phyloP scores from a whole-genome alignment of 2,888 invertebrate species.

The Electrophaes corylata region DNA sequence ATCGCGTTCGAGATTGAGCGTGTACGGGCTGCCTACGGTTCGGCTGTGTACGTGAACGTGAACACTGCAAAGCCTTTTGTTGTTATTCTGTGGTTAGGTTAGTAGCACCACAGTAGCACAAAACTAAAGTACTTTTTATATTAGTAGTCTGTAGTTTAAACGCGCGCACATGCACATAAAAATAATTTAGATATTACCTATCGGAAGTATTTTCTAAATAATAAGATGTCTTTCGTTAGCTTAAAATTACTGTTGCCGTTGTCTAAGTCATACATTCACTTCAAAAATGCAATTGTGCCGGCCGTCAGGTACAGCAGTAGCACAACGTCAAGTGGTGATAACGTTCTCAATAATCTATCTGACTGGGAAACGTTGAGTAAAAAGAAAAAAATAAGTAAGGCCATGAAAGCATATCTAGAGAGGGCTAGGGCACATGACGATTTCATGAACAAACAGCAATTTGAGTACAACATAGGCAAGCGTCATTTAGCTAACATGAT shows the following conservation, averaged over 20 bases:
- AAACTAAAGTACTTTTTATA: no score
- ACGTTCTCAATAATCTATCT: slow-evolving; percentile 59
- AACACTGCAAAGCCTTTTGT: no score
- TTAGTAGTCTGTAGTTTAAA: no score
- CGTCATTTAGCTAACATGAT: slow-evolving; percentile 99
- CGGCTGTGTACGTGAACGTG: no score
- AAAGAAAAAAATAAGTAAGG: slow-evolving; percentile 90
- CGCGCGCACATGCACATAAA: no score
- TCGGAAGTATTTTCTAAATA: not conserved
- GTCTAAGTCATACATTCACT: slow-evolving; percentile 45
- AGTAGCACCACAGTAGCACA: no score
- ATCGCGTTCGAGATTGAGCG: no score
- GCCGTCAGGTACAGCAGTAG: slow-evolving; percentile 55
- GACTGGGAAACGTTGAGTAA: slow-evolving; percentile 75
- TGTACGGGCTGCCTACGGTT: no score
- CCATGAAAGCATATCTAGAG: slow-evolving; percentile 95
- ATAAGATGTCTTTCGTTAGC: slow-evolving; percentile 57
- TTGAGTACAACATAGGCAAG: slow-evolving; percentile 95
- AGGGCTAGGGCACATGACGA: slow-evolving; percentile 91
- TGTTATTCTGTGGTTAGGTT: no score
- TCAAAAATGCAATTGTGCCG: slow-evolving; percentile 48
- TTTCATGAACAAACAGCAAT: slow-evolving; percentile 91
- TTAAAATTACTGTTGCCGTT: slow-evolving; percentile 57
- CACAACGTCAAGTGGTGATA: slow-evolving; percentile 42
- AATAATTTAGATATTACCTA: no score